Evolutionary conservation across 2,797 vertebrate genomes (phyloP).

Genomic region (Staurois parvus): DNA sequence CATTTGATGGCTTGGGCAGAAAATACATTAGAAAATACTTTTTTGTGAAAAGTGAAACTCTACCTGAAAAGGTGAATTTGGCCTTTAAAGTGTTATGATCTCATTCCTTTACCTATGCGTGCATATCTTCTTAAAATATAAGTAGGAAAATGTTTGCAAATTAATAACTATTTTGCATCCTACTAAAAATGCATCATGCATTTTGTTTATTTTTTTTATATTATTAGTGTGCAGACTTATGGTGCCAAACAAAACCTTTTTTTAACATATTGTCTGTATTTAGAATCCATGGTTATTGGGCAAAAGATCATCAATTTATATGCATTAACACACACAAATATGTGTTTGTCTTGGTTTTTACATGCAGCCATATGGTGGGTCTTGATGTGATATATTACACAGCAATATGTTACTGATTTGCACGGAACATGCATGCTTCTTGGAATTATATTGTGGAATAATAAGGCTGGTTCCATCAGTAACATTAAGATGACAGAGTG

Average conservation of each 20-base stretch:
- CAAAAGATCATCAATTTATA: neutral
- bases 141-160: no score
- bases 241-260: neutral
- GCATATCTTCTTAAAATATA: no score
- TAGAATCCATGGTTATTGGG: neutral
- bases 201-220: neutral
- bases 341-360: constrained; percentile 1
- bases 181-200: neutral
- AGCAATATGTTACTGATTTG: constrained; percentile 22
- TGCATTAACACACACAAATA: constrained; percentile 25
- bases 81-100: no score
- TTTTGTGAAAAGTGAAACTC: no score
- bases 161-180: neutral
- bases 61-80: no score
- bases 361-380: constrained; percentile 10
- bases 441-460: constrained; percentile 34
- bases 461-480: constrained; percentile 46
- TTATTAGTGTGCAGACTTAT: neutral
- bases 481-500: constrained; percentile 42
- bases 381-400: constrained; percentile 25
- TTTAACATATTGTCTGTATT: neutral
- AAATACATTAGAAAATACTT: no score
- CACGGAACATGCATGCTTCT: constrained; percentile 19
- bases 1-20: no score
- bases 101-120: no score